phyloP scores from a whole-genome alignment of 2,888 invertebrate species.

The Acronicta aceris region DNA sequence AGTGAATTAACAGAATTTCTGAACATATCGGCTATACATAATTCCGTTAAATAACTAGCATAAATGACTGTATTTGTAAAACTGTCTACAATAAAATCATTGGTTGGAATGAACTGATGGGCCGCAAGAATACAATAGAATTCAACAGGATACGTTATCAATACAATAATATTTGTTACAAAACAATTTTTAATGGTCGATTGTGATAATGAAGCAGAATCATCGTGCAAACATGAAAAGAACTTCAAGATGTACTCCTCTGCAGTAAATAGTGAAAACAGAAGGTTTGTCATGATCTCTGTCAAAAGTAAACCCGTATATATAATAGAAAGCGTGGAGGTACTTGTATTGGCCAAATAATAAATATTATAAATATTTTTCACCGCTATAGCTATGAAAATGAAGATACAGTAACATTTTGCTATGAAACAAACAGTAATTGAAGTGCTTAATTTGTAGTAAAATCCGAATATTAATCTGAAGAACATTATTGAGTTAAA shows the following conservation, averaged over 20 bases:
- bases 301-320: background rate
- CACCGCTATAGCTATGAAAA: background rate
- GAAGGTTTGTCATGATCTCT: background rate
- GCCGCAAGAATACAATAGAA: background rate
- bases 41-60: background rate
- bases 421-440: background rate
- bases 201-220: background rate
- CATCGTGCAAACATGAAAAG: background rate
- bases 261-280: background rate
- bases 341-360: background rate
- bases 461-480: conserved; percentile 1
- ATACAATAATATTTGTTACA: background rate
- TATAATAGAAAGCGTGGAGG: background rate
- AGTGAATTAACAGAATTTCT: background rate
- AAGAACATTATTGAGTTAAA: background rate
- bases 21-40: background rate
- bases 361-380: background rate
- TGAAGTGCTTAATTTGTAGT: conserved; percentile 1
- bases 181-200: too few species aligned
- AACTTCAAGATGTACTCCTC: background rate
- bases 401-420: background rate
- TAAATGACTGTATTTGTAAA: background rate
- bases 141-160: background rate
- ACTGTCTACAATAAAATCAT: background rate
- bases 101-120: background rate